phyloP scores from a whole-genome alignment of 1,140 invertebrate genomes.

The Apis mellifera region DNA sequence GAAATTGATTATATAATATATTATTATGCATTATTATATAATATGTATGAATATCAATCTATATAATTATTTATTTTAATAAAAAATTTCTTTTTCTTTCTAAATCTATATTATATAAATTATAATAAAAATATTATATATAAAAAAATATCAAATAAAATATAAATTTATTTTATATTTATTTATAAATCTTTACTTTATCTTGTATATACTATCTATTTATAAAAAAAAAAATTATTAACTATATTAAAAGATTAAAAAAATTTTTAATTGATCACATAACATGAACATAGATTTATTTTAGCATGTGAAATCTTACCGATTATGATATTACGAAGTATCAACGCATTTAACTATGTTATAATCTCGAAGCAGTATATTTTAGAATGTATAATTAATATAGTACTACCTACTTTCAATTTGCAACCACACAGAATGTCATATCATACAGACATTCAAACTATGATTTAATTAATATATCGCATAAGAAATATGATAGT shows the following conservation, averaged over 20 bases:
- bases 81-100: no score
- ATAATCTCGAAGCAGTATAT: conserved; percentile 41
- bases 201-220: no score
- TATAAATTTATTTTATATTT: no score
- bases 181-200: no score
- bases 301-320: background rate
- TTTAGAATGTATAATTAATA: conserved; percentile 63
- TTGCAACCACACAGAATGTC: conserved; percentile 1
- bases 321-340: background rate
- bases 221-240: background rate
- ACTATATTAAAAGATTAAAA: background rate
- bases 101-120: no score
- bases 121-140: no score
- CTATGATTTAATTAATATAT: conserved; percentile 9
- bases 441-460: conserved; percentile 5
- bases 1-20: background rate
- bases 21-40: background rate
- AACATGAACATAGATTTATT: background rate
- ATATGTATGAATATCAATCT: background rate
- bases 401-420: conserved; percentile 57
- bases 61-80: background rate
- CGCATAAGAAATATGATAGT: background rate
- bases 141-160: no score
- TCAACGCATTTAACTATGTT: conserved; percentile 35
- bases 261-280: background rate